phyloP scores from a whole-genome alignment of 2,113 vertebrate genomes.

The Takifugu bimaculatus region DNA sequence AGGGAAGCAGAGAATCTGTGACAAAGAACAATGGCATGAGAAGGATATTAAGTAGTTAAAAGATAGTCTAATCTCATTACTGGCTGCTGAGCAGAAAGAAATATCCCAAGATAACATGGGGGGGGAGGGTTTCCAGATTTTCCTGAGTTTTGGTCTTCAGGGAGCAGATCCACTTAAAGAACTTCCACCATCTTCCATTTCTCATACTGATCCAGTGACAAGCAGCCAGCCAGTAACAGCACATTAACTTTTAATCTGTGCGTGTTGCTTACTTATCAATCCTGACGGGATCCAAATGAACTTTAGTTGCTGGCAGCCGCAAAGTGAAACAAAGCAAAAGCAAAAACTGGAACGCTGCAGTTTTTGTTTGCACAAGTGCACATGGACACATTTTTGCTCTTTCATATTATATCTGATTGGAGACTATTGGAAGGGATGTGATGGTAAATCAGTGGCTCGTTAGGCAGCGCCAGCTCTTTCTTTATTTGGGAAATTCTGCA shows the following conservation, averaged over 20 bases:
- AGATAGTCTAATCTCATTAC: too few species aligned
- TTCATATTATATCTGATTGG: neutral
- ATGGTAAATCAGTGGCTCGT: too few species aligned
- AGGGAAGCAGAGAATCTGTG: neutral
- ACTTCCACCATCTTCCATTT: slow-evolving; percentile 7
- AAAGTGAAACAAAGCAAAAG: slow-evolving; percentile 9
- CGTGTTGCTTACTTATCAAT: slow-evolving; percentile 29
- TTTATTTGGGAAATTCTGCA: too few species aligned
- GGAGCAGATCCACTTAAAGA: slow-evolving; percentile 14
- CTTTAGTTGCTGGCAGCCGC: slow-evolving; percentile 17
- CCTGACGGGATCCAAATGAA: slow-evolving; percentile 27
- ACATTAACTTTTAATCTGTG: slow-evolving; percentile 46
- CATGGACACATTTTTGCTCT: neutral
- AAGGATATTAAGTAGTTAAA: too few species aligned
- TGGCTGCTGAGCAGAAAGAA: neutral
- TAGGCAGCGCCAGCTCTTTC: too few species aligned
- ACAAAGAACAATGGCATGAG: neutral
- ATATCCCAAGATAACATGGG: neutral
- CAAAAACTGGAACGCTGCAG: neutral
- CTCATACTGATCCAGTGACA: slow-evolving; percentile 16
- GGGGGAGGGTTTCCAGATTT: neutral
- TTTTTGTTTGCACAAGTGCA: neutral
- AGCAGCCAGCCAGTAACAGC: slow-evolving; percentile 17
- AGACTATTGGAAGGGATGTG: neutral
- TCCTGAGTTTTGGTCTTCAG: slow-evolving; percentile 9